Percentiles rank a stretch among this genome's conserved stretches.
Evolutionary conservation across 2,113 vertebrate species (phyloP).

Genomic region (Papio anubis): DNA sequence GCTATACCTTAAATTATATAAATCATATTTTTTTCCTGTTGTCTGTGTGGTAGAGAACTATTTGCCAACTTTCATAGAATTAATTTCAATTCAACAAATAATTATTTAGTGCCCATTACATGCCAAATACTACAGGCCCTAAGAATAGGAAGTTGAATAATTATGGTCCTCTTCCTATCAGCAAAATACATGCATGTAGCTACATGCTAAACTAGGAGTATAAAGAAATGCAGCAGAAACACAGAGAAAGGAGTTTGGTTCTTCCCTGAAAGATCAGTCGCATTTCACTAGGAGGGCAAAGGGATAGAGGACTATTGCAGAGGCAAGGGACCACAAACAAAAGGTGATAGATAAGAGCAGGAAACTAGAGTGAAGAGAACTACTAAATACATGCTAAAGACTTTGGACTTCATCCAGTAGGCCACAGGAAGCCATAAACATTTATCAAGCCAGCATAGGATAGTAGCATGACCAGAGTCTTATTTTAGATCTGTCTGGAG

Average conservation of each 20-base stretch:
- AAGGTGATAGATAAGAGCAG: not conserved
- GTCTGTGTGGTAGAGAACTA: not conserved
- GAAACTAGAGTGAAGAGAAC: not conserved
- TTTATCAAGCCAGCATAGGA: not conserved
- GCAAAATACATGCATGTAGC: not conserved
- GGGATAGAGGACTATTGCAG: not conserved
- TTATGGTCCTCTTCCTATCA: not conserved
- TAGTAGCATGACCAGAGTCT: not conserved
- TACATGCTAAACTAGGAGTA: not conserved
- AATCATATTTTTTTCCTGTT: not conserved
- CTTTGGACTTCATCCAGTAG: not conserved
- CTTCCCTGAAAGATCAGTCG: not conserved
- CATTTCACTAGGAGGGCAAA: not conserved
- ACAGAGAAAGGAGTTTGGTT: not conserved
- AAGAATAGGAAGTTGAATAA: not conserved
- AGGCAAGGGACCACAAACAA: not conserved
- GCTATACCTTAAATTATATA: not conserved
- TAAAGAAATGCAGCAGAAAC: not conserved
- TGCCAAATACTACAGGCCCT: not conserved
- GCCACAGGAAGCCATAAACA: not conserved
- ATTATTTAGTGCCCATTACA: not conserved
- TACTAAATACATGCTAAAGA: not conserved
- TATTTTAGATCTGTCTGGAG: not conserved
- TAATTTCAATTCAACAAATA: not conserved
- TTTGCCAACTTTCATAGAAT: conserved; percentile 1